Conservation (phyloP, 2,888 invertebrate genomes). For the Drepanosiphum platanoidis region DNA sequence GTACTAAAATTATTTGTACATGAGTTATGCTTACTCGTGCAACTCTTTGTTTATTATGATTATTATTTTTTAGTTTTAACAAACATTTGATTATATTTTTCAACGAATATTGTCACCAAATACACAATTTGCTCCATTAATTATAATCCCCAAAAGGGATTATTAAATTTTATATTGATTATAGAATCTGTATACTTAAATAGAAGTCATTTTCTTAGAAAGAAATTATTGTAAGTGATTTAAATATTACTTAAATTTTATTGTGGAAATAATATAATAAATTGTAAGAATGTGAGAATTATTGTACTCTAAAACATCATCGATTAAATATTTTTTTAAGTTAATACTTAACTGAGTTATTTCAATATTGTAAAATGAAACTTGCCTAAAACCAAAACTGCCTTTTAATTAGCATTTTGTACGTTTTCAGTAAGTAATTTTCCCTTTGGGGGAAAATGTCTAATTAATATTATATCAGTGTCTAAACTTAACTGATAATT, state of each 20-base stretch:
- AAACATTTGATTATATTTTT: conserved; percentile 37
- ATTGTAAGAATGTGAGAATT: conserved; percentile 35
- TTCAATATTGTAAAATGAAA: conserved; percentile 34
- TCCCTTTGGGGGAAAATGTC: neutral
- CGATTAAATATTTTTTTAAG: conserved; percentile 55
- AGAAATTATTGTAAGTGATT: conserved; percentile 25
- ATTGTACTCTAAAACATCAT: conserved; percentile 18
- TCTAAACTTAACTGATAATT: neutral
- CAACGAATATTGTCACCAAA: conserved; percentile 5
- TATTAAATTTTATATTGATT: conserved; percentile 20
- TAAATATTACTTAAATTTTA: conserved; percentile 20
- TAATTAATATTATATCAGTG: neutral
- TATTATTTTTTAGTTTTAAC: conserved; percentile 25
- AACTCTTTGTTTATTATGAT: conserved; percentile 32
- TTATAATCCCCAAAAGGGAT: conserved; percentile 17
- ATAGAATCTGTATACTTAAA: conserved; percentile 27
- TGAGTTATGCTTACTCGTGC: conserved; percentile 37
- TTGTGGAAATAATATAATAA: conserved; percentile 28
- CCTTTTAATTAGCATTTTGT: conserved; percentile 32
- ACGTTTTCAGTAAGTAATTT: conserved; percentile 18
- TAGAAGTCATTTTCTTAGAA: conserved; percentile 16
- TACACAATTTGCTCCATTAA: conserved; percentile 27
- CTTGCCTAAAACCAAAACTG: conserved; percentile 25
- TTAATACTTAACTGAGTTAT: conserved; percentile 33
- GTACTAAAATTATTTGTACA: conserved; percentile 40